Conservation (phyloP, 1,140 invertebrate genomes). For the Dufourea novaeangliae region DNA sequence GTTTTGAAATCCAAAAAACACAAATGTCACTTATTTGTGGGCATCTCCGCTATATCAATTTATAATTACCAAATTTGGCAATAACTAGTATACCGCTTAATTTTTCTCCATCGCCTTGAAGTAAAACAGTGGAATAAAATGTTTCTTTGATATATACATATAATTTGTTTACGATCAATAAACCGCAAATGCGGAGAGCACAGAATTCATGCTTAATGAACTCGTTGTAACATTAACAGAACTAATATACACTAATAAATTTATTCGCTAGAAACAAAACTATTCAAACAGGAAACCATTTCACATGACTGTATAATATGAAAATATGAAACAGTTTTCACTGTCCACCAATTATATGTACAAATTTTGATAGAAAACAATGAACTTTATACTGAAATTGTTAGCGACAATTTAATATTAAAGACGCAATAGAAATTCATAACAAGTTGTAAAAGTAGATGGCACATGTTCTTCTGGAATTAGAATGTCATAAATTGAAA, state of each 20-base stretch:
- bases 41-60: conserved; percentile 20
- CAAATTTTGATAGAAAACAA: conserved; percentile 42
- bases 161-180: conserved; percentile 27
- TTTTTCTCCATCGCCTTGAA: conserved; percentile 21
- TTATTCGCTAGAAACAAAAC: conserved; percentile 20
- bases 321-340: conserved; percentile 35
- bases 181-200: conserved; percentile 41
- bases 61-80: conserved; percentile 38
- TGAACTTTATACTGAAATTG: neutral
- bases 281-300: conserved; percentile 25
- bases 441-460: conserved; percentile 36
- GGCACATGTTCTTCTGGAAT: conserved; percentile 33
- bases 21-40: neutral
- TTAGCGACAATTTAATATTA: conserved; percentile 7
- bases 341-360: conserved; percentile 28
- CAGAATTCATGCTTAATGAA: conserved; percentile 35
- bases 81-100: conserved; percentile 40
- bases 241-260: conserved; percentile 47
- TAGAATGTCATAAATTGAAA: conserved; percentile 31
- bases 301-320: conserved; percentile 23
- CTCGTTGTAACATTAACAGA: conserved; percentile 55
- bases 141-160: conserved; percentile 36
- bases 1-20: conserved; percentile 29
- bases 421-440: conserved; percentile 12
- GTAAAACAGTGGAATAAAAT: conserved; percentile 56